Evolutionary conservation across 35 echinoderm and acorn worm species (phyloP).

Genomic region (Hemicentrotus pulcherrimus): DNA sequence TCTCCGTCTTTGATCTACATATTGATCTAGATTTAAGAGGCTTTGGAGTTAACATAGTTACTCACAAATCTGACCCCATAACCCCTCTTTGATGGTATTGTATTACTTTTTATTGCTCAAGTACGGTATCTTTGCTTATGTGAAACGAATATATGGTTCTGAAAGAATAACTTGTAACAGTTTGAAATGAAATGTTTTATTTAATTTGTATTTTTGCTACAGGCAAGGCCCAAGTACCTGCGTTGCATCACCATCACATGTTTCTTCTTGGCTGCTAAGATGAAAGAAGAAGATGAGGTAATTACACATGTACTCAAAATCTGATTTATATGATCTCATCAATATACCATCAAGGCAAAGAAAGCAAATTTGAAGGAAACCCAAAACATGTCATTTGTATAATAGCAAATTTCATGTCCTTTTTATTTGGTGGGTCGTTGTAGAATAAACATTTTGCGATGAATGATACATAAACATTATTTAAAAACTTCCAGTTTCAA

Average conservation of each 20-base stretch:
- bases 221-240: conserved; percentile 94
- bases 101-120: too few species aligned
- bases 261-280: conserved; percentile 92
- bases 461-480: too few species aligned
- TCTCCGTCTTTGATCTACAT: not conserved
- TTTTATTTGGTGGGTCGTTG: too few species aligned
- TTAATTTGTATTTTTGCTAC: not conserved
- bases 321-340: not conserved
- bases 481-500: too few species aligned
- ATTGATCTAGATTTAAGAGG: not conserved
- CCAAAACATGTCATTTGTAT: too few species aligned
- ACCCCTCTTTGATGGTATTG: not conserved
- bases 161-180: too few species aligned
- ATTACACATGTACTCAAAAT: not conserved
- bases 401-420: too few species aligned
- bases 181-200: conserved; percentile 17
- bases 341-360: too few species aligned
- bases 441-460: too few species aligned
- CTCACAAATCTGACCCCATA: not conserved
- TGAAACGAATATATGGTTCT: too few species aligned
- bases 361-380: too few species aligned
- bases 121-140: too few species aligned
- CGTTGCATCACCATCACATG: conserved; percentile 90
- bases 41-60: not conserved
- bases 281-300: conserved; percentile 98